Evolutionary conservation across 2,797 vertebrate species (phyloP).

Genomic region (Falco novaeseelandiae): DNA sequence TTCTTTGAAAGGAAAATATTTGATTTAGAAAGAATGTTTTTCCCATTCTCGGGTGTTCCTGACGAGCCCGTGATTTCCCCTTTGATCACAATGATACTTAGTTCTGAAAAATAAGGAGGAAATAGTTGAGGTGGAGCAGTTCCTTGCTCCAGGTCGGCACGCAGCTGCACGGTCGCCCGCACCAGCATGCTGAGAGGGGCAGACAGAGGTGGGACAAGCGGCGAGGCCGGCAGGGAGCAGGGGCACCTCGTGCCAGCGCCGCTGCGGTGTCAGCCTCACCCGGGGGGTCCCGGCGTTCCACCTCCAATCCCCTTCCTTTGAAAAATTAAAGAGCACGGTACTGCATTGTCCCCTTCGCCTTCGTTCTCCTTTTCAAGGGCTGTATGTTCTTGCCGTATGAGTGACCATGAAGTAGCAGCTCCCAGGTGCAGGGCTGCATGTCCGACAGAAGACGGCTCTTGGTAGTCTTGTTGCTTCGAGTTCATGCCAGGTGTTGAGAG

Average conservation of each 20-base stretch:
- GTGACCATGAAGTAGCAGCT: not conserved
- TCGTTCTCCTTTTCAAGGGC: not conserved
- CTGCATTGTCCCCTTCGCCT: fast-evolving
- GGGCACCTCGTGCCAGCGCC: too few relatives aligned
- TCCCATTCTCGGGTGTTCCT: not conserved
- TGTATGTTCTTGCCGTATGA: fast-evolving
- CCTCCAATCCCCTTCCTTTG: not conserved
- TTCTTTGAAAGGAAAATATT: not conserved
- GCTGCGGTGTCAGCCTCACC: fast-evolving
- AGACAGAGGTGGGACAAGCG: not conserved
- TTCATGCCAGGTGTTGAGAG: not conserved
- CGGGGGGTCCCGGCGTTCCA: too few relatives aligned
- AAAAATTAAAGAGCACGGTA: fast-evolving
- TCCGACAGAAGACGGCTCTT: not conserved
- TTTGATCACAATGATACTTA: not conserved
- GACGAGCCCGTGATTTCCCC: not conserved
- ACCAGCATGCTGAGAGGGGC: not conserved
- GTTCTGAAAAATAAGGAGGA: not conserved
- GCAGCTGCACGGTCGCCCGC: not conserved
- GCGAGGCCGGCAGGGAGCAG: not conserved
- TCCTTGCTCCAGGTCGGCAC: not conserved
- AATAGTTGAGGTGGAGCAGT: not conserved
- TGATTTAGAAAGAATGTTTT: not conserved
- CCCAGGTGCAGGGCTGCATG: not conserved
- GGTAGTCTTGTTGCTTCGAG: not conserved